phyloP scores from a whole-genome alignment of 2,113 vertebrate genomes.

The Lontra canadensis region DNA sequence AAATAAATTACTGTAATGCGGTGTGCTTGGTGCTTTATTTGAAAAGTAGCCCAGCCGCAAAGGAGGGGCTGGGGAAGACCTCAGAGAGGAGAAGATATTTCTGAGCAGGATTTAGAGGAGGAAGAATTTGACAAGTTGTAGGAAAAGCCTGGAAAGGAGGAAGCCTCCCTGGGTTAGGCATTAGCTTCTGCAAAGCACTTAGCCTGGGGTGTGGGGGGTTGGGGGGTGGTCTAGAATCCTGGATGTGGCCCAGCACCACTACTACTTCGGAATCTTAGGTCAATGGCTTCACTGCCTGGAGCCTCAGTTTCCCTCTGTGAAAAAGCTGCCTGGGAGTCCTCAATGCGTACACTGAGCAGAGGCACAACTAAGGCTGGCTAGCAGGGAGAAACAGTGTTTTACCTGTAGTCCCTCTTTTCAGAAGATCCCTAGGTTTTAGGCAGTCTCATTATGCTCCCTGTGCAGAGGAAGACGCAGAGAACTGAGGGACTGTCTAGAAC shows the following conservation, averaged over 20 bases:
- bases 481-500: neutral
- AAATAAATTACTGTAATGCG: neutral
- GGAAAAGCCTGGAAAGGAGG: neutral
- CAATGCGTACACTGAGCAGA: neutral
- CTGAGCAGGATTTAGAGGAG: constrained; percentile 11
- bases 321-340: neutral
- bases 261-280: neutral
- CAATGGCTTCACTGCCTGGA: neutral
- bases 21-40: neutral
- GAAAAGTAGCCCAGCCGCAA: neutral
- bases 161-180: neutral
- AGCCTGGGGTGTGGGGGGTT: too few species aligned
- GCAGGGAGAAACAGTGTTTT: neutral
- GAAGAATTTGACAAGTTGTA: neutral
- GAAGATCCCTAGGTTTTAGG: neutral
- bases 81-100: neutral
- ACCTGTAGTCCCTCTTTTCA: neutral
- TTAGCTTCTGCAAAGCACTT: neutral
- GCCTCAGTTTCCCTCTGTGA: neutral
- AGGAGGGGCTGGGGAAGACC: neutral
- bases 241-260: neutral
- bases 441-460: neutral
- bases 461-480: neutral
- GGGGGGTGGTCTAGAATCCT: neutral
- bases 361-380: neutral